Evolutionary conservation across 1,140 invertebrate species (phyloP), one percentile per base, ranked within the genome.

Genomic region (Drosophila athabasca): DNA sequence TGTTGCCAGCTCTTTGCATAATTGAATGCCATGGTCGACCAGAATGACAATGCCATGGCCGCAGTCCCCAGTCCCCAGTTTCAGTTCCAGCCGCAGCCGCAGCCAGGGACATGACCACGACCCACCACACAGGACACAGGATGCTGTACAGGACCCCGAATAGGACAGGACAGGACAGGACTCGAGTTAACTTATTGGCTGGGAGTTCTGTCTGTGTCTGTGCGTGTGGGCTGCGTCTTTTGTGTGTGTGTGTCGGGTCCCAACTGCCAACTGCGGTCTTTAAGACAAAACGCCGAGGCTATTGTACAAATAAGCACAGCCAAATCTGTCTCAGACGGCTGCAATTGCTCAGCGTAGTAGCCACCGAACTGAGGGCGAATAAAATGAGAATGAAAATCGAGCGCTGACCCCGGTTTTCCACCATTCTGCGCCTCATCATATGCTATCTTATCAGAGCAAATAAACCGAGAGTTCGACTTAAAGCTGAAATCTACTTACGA

Each of bases 251-350:
- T 13, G 19, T 57, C 29, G 52, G 41, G 48, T 26, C 41, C 24
- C 44, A n/a, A n/a, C n/a, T 41, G 43, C 41, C 52, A 55, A 46
- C 22, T 65, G 61, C 24, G 50, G 59, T 49, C 60, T 77, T 76
- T 60, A 64, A 76, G 72, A 77, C 70, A 77, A 70, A 54, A 43
- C 62, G 57, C 7, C 45, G 49, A 44, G 62, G 75, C 75, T 71
- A 70, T 77, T 76, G 68, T 70, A 77, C 66, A 62, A 73, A 76
- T 69, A 73, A 77, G 62, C 64, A 58, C 52, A 44, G 50, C 46
- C 44, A 45, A 83, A 81, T 78, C 62, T 75, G 78, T 65, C 66
- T 67, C 52, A 80, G 81, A 85, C 81, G 68, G 60, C 57, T 64
- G 57, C 80, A 80, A 75, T 79, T 79, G 70, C 62, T 51, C 19